Base-by-base conservation (phyloP, 2,888 invertebrate species). In the Vesta saturnalis region DNA sequence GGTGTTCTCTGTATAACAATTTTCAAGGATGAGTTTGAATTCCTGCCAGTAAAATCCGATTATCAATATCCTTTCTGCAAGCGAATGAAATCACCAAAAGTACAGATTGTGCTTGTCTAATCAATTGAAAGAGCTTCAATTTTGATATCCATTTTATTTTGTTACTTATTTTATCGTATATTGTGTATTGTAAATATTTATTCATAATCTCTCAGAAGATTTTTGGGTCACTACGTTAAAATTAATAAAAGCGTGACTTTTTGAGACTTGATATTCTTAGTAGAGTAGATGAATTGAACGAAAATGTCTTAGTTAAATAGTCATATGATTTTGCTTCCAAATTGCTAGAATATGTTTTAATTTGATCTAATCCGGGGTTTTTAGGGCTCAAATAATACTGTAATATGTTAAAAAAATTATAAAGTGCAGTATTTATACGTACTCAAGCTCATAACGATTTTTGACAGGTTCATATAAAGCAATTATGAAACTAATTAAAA, bases 1-100 rank as follows among this genome's bases (percentile, higher is more conserved):
- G 52, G 52, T 52, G 19, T 12, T 52, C 52, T 19, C 10, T 52
- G 52, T 52, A 16, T 52, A 52, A 52, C 52, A 52, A 19, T 43
- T 10, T 43, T 43, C 19, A 52, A 12, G 52, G 18, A 19, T 52
- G 18, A 52, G 18, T 10, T 18, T 19, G 19, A 52, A 52, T 52
- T 52, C 19, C 52, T 19, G 18, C 19, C 21, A 19, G 21, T 52
- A 19, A 52, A 52, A 52, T 52, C 52, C 19, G 21, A 52, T 52
- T 52, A 52, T 52, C 18, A 52, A 52, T 52, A 52, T 52, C 8
- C 12, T 8, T 52, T 52, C n/a, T 18, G 49, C 19, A 52, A 21
- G 19, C 52, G 19, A 19, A 52, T 52, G 21, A 52, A 21, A 52
- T n/a, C 52, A 21, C 19, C 19, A 52, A 52, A 52, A 52, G 19